Base-by-base conservation (phyloP, 2,113 vertebrate genomes). In the Corynorhinus townsendii region DNA sequence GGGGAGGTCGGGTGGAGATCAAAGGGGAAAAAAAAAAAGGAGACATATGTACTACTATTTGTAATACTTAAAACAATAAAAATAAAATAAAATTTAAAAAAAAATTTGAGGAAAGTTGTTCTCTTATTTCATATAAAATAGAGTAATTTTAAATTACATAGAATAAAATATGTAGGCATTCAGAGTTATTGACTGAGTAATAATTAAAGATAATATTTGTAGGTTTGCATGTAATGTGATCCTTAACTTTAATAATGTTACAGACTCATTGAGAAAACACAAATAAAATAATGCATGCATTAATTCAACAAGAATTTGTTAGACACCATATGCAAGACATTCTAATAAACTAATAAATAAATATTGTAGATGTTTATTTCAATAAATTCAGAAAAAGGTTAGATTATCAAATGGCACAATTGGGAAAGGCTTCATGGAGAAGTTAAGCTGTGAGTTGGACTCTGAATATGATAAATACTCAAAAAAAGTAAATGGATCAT, bases 191-290 rank as follows among this genome's bases (percentile, higher is more conserved):
- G 73, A 49, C 45, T 91, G 24, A 79, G 9, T 89, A 30, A 82
- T 72, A 93, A 88, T 86, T 71, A 89, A 90, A 95, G 47, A 40
- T 71, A 93, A 77, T 66, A 11, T 71, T 72, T 75, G 64, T 38
- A 62, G 24, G 19, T 40, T 73, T 73, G 15, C 24, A 26, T 86
- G 35, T 56, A 3, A 77, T 66, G 9, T 56, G 28, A 80, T 84
- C 28, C 40, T 0, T 87, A 66, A 89, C 30, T 90, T 93, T 68
- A 79, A 47, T 33, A 86, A 86, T 52, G 35, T 86, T 87, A 26
- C 14, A 83, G 54, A 43, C 4, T 62, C 76, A 92, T 17, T 62
- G 38, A 54, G 10, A 82, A 81, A 89, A 86, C 15, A 45, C 3
- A 97, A 86, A 81, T 89, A 82, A 89, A 92, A 83, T 68, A 79